Percentiles rank a stretch among this genome's conserved stretches.
These are phyloP conservation scores for Cheilosia soror DNA, from an alignment of 2,888 invertebrate genomes.

Conservation along the genomic window DNA sequence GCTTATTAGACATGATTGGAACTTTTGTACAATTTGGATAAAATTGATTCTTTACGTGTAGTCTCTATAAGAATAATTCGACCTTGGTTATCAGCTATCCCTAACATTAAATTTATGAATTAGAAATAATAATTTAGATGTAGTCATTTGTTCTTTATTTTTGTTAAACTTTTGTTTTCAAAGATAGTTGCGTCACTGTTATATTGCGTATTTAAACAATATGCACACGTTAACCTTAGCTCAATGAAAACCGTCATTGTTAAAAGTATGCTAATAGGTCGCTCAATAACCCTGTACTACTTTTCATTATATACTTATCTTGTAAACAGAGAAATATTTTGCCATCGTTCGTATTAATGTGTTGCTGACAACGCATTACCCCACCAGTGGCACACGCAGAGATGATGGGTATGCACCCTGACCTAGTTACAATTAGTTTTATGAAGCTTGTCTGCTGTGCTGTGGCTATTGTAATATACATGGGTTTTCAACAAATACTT, in stretches of 20 bases:
- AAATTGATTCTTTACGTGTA: no score
- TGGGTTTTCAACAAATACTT: slow-evolving; percentile 9
- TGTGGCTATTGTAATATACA: slow-evolving; percentile 55
- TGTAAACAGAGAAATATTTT: slow-evolving; percentile 75
- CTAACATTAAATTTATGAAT: neutral
- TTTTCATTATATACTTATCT: slow-evolving; percentile 76
- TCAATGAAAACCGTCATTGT: slow-evolving; percentile 80
- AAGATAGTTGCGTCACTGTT: slow-evolving; percentile 46
- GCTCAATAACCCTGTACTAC: slow-evolving; percentile 82
- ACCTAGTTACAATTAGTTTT: slow-evolving; percentile 80
- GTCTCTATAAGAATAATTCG: no score
- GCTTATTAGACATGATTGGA: no score
- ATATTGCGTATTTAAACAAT: slow-evolving; percentile 49
- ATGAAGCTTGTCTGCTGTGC: slow-evolving; percentile 67
- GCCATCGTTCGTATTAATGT: slow-evolving; percentile 77
- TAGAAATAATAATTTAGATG: neutral
- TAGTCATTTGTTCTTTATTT: neutral
- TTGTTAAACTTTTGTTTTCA: slow-evolving; percentile 2
- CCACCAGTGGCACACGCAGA: slow-evolving; percentile 72
- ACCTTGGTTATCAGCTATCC: neutral
- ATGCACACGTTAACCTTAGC: slow-evolving; percentile 80
- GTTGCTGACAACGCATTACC: slow-evolving; percentile 77
- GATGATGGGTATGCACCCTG: slow-evolving; percentile 81
- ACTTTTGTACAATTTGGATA: no score
- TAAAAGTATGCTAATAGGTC: slow-evolving; percentile 83